Evolutionary conservation across 2,113 vertebrate species (phyloP).

Genomic region (Sarotherodon lohbergeri): DNA sequence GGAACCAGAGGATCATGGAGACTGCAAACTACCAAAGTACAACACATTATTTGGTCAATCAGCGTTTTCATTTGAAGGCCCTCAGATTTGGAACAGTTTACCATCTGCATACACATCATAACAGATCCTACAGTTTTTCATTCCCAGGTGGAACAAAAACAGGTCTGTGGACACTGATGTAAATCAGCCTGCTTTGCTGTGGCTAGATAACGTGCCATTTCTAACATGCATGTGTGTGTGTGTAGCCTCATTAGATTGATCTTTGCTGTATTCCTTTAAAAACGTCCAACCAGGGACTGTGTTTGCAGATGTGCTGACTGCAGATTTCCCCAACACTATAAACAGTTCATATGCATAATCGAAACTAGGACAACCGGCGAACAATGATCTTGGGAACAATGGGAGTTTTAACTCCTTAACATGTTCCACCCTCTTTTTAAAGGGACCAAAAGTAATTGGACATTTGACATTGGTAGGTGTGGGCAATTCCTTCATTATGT

Average conservation of each 20-base stretch:
- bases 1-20: not conserved
- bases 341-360: not conserved
- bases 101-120: not conserved
- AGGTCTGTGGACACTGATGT: not conserved
- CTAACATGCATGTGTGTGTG: not conserved
- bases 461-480: not conserved
- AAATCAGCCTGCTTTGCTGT: not conserved
- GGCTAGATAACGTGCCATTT: not conserved
- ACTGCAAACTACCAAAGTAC: not conserved
- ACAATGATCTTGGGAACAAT: not conserved
- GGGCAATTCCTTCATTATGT: not conserved
- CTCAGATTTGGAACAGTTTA: not conserved
- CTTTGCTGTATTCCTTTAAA: not conserved
- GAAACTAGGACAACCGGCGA: not conserved
- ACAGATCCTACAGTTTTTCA: not conserved
- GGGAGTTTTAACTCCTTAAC: not conserved
- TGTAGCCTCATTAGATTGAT: not conserved
- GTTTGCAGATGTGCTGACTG: not conserved
- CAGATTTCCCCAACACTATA: not conserved
- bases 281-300: not conserved
- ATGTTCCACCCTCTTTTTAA: not conserved
- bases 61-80: not conserved
- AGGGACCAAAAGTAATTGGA: not conserved
- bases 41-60: not conserved
- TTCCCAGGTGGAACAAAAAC: not conserved